A percentile compares a stretch with the other conserved stretches of the same genome.
These are phyloP conservation scores for Pseudanteris insignis DNA, from an alignment of 2,888 invertebrate genomes.

Conservation along the genomic window DNA sequence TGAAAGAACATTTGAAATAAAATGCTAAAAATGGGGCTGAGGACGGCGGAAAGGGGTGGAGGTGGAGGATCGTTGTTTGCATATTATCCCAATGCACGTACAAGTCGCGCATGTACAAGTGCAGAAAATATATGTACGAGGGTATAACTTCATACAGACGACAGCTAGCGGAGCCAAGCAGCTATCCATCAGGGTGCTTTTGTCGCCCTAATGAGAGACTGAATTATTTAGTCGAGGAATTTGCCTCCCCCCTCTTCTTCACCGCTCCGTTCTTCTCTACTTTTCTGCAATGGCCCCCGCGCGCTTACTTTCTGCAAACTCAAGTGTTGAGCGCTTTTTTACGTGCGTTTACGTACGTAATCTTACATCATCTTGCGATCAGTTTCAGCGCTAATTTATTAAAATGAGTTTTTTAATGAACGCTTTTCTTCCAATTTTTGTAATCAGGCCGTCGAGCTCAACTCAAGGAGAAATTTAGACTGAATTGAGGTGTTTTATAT, in stretches of 20 bases:
- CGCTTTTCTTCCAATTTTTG: conserved; percentile 40
- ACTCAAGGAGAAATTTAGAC: conserved; percentile 20
- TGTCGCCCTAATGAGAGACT: conserved; percentile 67
- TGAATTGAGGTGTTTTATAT: conserved; percentile 39
- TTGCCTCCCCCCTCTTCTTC: conserved; percentile 9
- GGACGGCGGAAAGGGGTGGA: neutral
- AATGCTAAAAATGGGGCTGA: conserved; percentile 55
- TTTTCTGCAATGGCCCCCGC: conserved; percentile 26
- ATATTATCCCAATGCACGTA: conserved; percentile 39
- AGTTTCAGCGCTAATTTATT: conserved; percentile 38
- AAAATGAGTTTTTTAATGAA: conserved; percentile 44
- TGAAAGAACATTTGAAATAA: conserved; percentile 67
- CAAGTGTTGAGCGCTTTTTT: conserved; percentile 41
- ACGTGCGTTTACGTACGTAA: conserved; percentile 42
- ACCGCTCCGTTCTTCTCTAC: conserved; percentile 20
- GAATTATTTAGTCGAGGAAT: conserved; percentile 64
- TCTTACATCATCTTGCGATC: conserved; percentile 42
- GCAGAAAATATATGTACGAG: conserved; percentile 28
- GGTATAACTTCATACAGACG: conserved; percentile 45
- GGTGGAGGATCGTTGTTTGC: conserved; percentile 41
- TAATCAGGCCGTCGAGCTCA: conserved; percentile 30
- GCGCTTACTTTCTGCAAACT: conserved; percentile 30
- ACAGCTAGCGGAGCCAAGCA: conserved; percentile 52
- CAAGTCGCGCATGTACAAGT: conserved; percentile 35
- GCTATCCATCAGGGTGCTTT: conserved; percentile 67